phyloP scores from a whole-genome alignment of 2,797 vertebrate genomes.

The Halcyon chelicuti region DNA sequence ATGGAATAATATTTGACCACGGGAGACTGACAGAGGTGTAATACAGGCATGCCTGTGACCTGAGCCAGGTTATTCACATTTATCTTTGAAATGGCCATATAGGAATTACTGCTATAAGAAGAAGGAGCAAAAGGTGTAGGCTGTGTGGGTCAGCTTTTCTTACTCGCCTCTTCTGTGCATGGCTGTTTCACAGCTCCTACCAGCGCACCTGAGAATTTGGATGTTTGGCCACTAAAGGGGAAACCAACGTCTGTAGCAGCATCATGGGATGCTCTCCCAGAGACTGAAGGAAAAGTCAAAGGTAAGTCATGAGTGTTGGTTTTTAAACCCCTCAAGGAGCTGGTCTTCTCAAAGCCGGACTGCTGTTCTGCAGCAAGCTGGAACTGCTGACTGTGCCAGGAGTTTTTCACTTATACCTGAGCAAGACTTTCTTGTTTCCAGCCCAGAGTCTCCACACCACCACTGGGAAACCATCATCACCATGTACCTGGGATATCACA shows the following conservation, averaged over 20 bases:
- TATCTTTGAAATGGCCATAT: background rate
- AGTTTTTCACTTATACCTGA: background rate
- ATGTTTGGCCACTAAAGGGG: constrained; percentile 90
- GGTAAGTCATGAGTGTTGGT: constrained; percentile 76
- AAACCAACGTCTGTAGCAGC: constrained; percentile 91
- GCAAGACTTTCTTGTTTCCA: background rate
- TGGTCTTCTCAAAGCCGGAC: background rate
- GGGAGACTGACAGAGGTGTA: background rate
- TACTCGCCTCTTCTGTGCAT: background rate
- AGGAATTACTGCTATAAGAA: background rate
- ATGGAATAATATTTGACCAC: background rate
- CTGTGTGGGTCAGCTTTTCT: background rate
- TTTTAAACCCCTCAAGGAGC: background rate
- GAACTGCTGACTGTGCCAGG: background rate
- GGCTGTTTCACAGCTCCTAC: constrained; percentile 85
- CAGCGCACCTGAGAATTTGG: constrained; percentile 93
- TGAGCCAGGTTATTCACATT: background rate
- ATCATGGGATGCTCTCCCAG: constrained; percentile 92
- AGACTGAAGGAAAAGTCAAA: constrained; percentile 93
- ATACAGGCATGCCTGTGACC: background rate
- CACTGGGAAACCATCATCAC: background rate
- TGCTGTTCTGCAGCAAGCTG: background rate
- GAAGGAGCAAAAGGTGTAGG: background rate
- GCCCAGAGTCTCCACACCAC: fast-evolving
- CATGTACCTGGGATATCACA: background rate